Conservation (phyloP, 2,797 vertebrate genomes). For the Phylloscopus collybita region DNA sequence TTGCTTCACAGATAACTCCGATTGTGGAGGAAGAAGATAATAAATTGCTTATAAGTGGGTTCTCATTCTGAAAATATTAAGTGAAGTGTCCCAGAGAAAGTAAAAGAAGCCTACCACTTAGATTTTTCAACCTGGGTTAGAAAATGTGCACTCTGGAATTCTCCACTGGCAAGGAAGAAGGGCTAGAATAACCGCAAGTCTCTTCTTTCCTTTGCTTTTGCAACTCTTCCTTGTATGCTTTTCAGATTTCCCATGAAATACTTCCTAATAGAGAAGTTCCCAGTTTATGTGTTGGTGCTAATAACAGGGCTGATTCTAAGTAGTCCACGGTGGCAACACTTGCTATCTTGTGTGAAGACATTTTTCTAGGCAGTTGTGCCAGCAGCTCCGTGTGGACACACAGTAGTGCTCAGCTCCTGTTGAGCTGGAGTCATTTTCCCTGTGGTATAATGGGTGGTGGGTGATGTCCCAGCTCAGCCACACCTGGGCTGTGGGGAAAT, state of each 20-base stretch:
- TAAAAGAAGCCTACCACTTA: not conserved
- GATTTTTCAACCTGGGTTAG: not conserved
- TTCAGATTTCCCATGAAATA: not conserved
- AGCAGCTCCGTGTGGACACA: not conserved
- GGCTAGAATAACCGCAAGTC: not conserved
- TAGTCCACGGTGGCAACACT: fast-evolving
- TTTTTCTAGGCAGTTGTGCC: not conserved
- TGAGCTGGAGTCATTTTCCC: not conserved
- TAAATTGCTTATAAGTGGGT: not conserved
- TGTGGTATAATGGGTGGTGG: fast-evolving
- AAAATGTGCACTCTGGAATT: not conserved
- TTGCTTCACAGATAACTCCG: not conserved
- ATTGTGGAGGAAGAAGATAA: not conserved
- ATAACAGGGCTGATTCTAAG: not conserved
- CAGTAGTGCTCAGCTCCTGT: not conserved
- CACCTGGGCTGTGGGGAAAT: not conserved
- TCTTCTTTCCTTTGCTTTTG: not conserved
- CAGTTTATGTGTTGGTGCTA: too few species aligned
- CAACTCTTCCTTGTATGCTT: not conserved
- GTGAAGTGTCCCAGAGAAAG: not conserved
- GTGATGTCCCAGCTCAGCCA: not conserved
- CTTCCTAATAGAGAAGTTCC: not conserved
- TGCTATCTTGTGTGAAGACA: not conserved
- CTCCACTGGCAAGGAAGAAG: not conserved
- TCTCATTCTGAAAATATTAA: not conserved